phyloP scores from a whole-genome alignment of 2,888 invertebrate species.

The Tipula lateralis region DNA sequence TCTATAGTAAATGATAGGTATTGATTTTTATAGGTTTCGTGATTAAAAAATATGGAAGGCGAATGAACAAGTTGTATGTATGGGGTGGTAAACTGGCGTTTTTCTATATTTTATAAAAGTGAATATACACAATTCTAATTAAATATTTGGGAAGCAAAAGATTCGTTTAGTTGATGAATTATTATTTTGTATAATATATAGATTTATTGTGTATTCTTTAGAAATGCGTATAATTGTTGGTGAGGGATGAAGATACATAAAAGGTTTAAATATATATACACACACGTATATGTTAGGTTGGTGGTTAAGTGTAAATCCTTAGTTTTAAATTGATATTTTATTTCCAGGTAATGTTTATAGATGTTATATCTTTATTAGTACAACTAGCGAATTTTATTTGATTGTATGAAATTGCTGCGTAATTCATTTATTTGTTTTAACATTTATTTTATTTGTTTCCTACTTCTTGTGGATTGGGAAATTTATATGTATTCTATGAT shows the following conservation, averaged over 20 bases:
- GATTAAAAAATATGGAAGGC: not conserved
- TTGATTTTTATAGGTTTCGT: not conserved
- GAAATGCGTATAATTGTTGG: not conserved
- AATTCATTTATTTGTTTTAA: no score
- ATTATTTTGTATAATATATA: not conserved
- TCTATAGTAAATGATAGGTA: slow-evolving; percentile 13
- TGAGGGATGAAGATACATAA: not conserved
- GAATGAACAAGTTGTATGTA: not conserved
- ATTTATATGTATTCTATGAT: no score
- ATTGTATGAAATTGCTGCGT: no score
- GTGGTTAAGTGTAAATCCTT: not conserved
- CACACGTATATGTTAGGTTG: not conserved
- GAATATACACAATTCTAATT: slow-evolving; percentile 2
- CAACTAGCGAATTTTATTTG: no score
- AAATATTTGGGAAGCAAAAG: not conserved
- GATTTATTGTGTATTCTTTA: not conserved
- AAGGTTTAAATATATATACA: not conserved
- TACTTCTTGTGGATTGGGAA: no score
- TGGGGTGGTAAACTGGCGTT: not conserved
- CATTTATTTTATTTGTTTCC: no score
- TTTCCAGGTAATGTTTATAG: no score
- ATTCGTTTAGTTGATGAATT: slow-evolving; percentile 20
- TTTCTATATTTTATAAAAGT: not conserved
- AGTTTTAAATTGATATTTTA: not conserved
- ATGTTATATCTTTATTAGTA: no score